Conservation (phyloP, 2,888 invertebrate genomes). For the Hirtodrosophila duncani region DNA sequence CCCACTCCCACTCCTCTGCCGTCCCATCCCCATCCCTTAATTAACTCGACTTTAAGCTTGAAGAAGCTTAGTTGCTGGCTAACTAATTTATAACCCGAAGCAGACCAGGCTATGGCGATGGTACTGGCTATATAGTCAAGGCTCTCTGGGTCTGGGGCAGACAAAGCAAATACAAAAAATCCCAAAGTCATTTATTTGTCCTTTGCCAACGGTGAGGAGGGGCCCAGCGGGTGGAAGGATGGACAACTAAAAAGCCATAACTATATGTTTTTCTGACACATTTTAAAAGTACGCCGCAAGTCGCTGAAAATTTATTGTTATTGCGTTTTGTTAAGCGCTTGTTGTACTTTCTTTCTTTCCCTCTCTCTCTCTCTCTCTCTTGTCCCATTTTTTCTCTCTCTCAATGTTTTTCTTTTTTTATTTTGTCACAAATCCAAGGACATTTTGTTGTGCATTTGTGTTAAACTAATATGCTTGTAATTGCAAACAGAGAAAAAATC, state of each 20-base stretch:
- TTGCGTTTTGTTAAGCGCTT: slow-evolving; percentile 43
- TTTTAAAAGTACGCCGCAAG: slow-evolving; percentile 62
- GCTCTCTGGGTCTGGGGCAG: no score
- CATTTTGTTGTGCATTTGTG: slow-evolving; percentile 57
- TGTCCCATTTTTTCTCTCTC: slow-evolving; percentile 1
- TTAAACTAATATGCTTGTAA: slow-evolving; percentile 67
- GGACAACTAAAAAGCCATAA: slow-evolving; percentile 60
- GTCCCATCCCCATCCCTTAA: no score
- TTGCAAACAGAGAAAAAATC: slow-evolving; percentile 42
- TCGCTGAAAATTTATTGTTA: slow-evolving; percentile 64
- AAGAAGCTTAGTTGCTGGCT: slow-evolving; percentile 23
- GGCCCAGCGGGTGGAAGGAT: not conserved
- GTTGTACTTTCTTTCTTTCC: slow-evolving; percentile 17
- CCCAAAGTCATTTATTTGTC: slow-evolving; percentile 55
- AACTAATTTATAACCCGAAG: slow-evolving; percentile 45
- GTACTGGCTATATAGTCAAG: no score
- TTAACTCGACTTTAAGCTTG: slow-evolving; percentile 58
- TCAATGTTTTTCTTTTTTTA: not conserved
- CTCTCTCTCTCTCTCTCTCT: slow-evolving; percentile 23
- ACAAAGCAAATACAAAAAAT: slow-evolving; percentile 44
- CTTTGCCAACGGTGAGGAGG: slow-evolving; percentile 36
- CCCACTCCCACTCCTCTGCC: slow-evolving; percentile 35
- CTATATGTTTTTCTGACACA: slow-evolving; percentile 68
- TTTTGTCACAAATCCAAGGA: slow-evolving; percentile 50
- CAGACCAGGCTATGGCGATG: no score